Evolutionary conservation across 2,797 vertebrate species (phyloP).

Genomic region (Percopsis omiscomaycus): DNA sequence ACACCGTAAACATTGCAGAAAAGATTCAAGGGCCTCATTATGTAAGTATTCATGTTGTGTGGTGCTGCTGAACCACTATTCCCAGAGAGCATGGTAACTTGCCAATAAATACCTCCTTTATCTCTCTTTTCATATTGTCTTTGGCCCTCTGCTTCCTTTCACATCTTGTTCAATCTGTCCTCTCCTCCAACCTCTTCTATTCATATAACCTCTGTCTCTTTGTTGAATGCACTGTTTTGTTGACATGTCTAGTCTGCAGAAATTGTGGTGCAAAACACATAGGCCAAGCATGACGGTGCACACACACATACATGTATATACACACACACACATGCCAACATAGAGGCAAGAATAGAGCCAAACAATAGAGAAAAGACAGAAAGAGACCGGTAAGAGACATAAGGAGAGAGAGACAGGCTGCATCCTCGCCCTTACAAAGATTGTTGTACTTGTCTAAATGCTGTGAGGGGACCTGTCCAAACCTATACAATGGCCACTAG

Average conservation of each 20-base stretch:
- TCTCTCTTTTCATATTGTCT: neutral
- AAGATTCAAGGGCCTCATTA: neutral
- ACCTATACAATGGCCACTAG: neutral
- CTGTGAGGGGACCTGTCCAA: constrained; percentile 1
- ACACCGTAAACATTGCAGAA: too few species aligned
- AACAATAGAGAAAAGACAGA: neutral
- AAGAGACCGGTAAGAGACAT: neutral
- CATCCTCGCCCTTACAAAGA: neutral
- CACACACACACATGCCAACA: constrained; percentile 1
- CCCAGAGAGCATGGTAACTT: neutral
- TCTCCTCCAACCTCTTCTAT: neutral
- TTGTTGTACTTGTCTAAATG: constrained; percentile 6
- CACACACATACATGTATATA: neutral
- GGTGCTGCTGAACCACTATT: neutral
- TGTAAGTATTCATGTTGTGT: neutral
- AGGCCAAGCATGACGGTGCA: neutral
- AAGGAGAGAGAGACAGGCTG: constrained; percentile 1
- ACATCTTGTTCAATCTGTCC: neutral
- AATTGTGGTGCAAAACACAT: too few species aligned
- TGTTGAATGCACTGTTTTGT: too few species aligned
- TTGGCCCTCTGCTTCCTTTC: neutral
- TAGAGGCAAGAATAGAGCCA: neutral
- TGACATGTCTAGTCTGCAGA: too few species aligned
- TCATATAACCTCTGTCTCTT: neutral
- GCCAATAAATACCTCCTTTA: neutral